Base-by-base conservation (phyloP, 2,888 invertebrate species). In the Embidobia sp. region DNA sequence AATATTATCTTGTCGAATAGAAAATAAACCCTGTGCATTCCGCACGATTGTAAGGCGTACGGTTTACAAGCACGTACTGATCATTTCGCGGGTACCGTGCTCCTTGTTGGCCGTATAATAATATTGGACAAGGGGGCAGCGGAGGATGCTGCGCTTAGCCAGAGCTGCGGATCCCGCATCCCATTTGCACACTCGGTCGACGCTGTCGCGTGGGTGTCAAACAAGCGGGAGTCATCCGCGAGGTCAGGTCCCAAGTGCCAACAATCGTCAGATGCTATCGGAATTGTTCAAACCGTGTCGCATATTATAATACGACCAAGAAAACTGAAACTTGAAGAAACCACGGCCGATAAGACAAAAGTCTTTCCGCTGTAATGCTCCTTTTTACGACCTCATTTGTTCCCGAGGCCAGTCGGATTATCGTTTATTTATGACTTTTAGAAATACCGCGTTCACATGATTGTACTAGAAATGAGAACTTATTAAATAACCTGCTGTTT, bases 151-250 rank as follows among this genome's bases (percentile, higher is more conserved):
- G n/a, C n/a, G n/a, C n/a, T n/a, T n/a, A n/a, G 26, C 44, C 18
- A n/a, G 42, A 35, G 15, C 42, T 42, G 55, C 72, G 59, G 76
- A 75, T 73, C 61, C 72, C 57, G 64, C 66, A 44, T 70, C 27
- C 72, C 55, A 72, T 64, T 76, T 67, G 72, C 64, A 64, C 74
- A 64, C 51, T 64, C 67, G 57, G 64, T 70, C 49, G 15, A 66
- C 74, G 61, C 33, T 59, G 61, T 78, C 69, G 83, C 84, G 84
- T 85, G 80, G 85, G 85, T 81, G 84, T 78, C 64, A 55, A 73
- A 74, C 80, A 80, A 81, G 69, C 48, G 53, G 77, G 74, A 78
- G 78, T 77, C 79, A 78, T 49, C 78, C 66, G 55, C 44, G 79
- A 78, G 80, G 78, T 81, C 80, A 78, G 77, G 70, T 78, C 74